These are phyloP conservation scores for Holacanthus passer DNA, from an alignment of 2,113 vertebrate species.

Conservation along the genomic window DNA sequence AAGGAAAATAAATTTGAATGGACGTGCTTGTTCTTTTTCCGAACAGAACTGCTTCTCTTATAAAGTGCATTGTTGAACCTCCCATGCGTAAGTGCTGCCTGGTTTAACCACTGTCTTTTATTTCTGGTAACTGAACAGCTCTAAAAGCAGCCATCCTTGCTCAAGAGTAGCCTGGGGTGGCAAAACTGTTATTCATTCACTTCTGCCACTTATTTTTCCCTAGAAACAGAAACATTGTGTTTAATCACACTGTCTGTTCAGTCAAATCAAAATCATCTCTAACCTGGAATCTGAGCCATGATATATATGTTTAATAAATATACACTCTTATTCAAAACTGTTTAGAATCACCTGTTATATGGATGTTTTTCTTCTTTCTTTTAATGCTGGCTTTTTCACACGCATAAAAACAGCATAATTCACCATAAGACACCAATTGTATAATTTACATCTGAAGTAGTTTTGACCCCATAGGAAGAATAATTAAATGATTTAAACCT, in stretches of 20 bases:
- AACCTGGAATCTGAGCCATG: not conserved
- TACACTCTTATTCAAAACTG: not conserved
- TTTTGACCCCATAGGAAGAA: too few species aligned
- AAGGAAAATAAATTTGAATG: not conserved
- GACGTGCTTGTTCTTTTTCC: constrained; percentile 10
- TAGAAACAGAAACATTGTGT: not conserved
- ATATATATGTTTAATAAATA: not conserved
- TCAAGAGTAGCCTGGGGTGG: not conserved
- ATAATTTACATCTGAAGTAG: too few species aligned
- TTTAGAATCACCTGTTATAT: too few species aligned
- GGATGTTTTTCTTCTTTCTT: not conserved
- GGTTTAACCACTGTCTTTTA: not conserved
- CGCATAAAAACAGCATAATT: too few species aligned
- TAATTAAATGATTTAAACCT: too few species aligned
- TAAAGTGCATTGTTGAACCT: constrained; percentile 6
- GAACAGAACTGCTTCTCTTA: not conserved
- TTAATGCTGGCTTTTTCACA: too few species aligned
- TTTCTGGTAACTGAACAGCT: constrained; percentile 5
- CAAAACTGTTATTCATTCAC: not conserved
- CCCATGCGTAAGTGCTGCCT: not conserved
- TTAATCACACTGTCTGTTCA: not conserved
- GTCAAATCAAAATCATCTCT: not conserved
- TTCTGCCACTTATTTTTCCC: not conserved
- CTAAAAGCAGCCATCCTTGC: not conserved
- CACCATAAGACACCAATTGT: too few species aligned